Conservation (phyloP, 2,888 invertebrate species). For the Euzophera pinguis region DNA sequence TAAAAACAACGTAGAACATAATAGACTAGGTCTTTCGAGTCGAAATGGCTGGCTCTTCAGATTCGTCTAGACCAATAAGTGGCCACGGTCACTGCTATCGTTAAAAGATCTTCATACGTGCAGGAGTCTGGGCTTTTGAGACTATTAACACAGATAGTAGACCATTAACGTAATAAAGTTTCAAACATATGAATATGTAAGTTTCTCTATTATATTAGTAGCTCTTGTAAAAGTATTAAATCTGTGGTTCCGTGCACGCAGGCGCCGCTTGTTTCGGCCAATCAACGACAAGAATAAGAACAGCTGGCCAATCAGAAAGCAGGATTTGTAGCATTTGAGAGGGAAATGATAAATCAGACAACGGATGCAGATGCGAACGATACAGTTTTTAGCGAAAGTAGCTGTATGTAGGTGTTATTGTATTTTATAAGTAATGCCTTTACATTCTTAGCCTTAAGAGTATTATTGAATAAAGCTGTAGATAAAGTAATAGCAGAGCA, state of each 20-base stretch:
- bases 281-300: conserved; percentile 21
- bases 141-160: too few species aligned
- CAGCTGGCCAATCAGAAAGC: conserved; percentile 27
- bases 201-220: background rate
- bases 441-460: background rate
- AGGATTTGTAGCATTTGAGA: conserved; percentile 21
- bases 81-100: too few species aligned
- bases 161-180: too few species aligned
- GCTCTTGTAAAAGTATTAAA: background rate
- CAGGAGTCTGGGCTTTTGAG: too few species aligned
- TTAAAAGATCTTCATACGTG: too few species aligned
- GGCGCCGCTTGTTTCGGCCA: conserved; percentile 29
- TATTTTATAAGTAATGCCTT: background rate
- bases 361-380: conserved; percentile 33
- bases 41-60: too few species aligned
- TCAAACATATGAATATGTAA: too few species aligned
- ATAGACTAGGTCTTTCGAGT: too few species aligned
- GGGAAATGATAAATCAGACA: conserved; percentile 34
- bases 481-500: too few species aligned
- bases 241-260: conserved; percentile 20
- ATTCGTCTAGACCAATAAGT: too few species aligned
- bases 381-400: conserved; percentile 17
- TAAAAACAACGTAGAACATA: too few species aligned
- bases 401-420: conserved; percentile 10
- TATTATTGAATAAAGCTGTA: too few species aligned